phyloP scores from a whole-genome alignment of 2,797 vertebrate species.

The Spea hammondii region DNA sequence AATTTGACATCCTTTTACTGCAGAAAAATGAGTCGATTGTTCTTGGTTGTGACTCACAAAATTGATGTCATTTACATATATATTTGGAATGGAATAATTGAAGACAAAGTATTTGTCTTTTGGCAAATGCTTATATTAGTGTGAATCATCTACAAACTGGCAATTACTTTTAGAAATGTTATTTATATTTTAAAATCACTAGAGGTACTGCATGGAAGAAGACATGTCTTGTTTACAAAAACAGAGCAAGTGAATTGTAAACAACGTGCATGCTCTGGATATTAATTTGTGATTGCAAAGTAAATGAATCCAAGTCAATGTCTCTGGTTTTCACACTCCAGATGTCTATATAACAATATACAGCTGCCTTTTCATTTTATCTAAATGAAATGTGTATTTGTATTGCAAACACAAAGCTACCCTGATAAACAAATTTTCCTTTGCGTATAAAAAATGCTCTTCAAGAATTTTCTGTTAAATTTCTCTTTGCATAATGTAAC shows the following conservation, averaged over 20 bases:
- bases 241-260: slow-evolving; percentile 33
- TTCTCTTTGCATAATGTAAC: slow-evolving; percentile 35
- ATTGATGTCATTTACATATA: slow-evolving; percentile 46
- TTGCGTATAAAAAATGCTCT: slow-evolving; percentile 27
- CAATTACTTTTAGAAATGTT: slow-evolving; percentile 44
- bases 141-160: slow-evolving; percentile 42
- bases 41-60: slow-evolving; percentile 46
- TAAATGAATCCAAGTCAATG: slow-evolving; percentile 47
- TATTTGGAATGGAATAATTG: slow-evolving; percentile 42
- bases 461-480: slow-evolving; percentile 33
- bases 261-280: slow-evolving; percentile 36
- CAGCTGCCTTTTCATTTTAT: slow-evolving; percentile 51
- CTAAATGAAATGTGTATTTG: slow-evolving; percentile 47
- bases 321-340: slow-evolving; percentile 44
- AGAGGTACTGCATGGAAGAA: slow-evolving; percentile 32
- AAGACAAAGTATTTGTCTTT: slow-evolving; percentile 40
- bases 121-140: slow-evolving; percentile 36
- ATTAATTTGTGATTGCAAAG: slow-evolving; percentile 46
- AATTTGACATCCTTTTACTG: slow-evolving; percentile 40
- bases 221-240: slow-evolving; percentile 42
- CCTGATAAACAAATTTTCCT: slow-evolving; percentile 43
- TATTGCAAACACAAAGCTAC: slow-evolving; percentile 36
- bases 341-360: slow-evolving; percentile 47
- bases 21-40: slow-evolving; percentile 47
- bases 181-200: slow-evolving; percentile 41